Evolutionary conservation across 1,140 invertebrate species (phyloP).

Genomic region (Nasonia longicornis): DNA sequence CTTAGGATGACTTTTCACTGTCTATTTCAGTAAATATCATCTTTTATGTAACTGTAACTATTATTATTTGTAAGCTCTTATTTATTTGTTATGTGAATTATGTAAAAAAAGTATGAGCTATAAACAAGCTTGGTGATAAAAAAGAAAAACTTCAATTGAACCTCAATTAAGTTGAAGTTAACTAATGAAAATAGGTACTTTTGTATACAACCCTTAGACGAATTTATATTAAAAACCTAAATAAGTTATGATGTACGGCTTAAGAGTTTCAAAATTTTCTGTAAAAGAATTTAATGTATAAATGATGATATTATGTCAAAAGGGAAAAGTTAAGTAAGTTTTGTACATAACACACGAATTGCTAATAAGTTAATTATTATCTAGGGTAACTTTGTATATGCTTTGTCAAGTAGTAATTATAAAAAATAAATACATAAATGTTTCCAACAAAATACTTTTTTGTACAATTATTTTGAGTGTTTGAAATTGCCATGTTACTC

Average conservation of each 20-base stretch:
- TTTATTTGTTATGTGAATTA: conserved; percentile 41
- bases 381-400: conserved; percentile 42
- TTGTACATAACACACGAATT: conserved; percentile 39
- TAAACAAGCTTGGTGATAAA: conserved; percentile 27
- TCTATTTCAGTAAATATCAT: not conserved
- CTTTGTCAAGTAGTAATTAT: conserved; percentile 36
- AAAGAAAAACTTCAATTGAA: not conserved
- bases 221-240: conserved; percentile 25
- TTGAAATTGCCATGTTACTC: too few relatives aligned
- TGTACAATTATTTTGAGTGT: too few relatives aligned
- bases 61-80: conserved; percentile 42
- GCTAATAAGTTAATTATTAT: conserved; percentile 36
- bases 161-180: conserved; percentile 25
- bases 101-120: conserved; percentile 38
- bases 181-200: conserved; percentile 23
- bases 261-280: conserved; percentile 20
- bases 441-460: conserved; percentile 36
- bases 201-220: conserved; percentile 22
- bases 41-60: conserved; percentile 15
- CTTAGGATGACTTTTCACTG: not conserved
- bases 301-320: conserved; percentile 31
- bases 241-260: not conserved
- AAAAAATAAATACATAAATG: conserved; percentile 36
- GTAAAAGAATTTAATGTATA: conserved; percentile 34
- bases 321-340: conserved; percentile 18